Conservation (phyloP, 2,113 vertebrate genomes). For the Helogale parvula region DNA sequence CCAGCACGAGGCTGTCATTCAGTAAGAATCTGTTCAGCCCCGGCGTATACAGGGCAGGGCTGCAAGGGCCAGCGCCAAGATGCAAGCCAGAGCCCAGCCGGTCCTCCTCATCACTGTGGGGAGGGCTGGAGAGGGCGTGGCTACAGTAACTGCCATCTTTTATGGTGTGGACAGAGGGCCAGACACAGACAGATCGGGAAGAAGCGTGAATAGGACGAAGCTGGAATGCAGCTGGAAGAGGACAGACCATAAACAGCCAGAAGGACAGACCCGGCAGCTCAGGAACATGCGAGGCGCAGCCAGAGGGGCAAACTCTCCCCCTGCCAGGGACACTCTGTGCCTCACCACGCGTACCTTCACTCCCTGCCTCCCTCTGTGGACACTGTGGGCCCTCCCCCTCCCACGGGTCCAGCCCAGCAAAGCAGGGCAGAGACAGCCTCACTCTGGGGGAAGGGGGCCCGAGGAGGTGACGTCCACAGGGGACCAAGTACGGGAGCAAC, state of each 20-base stretch:
- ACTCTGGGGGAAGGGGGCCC: neutral
- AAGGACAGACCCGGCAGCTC: neutral
- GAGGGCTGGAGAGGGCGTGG: neutral
- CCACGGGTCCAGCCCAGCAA: neutral
- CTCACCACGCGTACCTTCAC: neutral
- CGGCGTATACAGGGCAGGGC: neutral
- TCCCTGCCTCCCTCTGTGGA: neutral
- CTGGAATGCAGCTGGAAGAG: neutral
- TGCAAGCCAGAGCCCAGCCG: neutral
- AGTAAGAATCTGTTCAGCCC: neutral
- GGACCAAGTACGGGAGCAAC: neutral
- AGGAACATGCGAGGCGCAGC: neutral
- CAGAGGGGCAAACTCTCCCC: neutral
- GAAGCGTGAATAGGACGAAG: neutral
- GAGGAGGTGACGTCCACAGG: neutral
- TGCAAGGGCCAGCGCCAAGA: neutral
- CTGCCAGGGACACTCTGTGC: neutral
- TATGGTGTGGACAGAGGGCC: neutral
- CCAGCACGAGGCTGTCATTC: neutral
- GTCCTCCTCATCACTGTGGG: neutral
- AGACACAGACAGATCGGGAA: neutral
- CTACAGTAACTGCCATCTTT: neutral
- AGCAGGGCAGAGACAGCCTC: neutral
- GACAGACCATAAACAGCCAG: rapidly evolving
- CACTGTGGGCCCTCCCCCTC: neutral